A percentile compares a stretch with the other conserved stretches of the same genome.
These are phyloP conservation scores for Plectropomus leopardus DNA, from an alignment of 2,113 vertebrate genomes.

Conservation along the genomic window DNA sequence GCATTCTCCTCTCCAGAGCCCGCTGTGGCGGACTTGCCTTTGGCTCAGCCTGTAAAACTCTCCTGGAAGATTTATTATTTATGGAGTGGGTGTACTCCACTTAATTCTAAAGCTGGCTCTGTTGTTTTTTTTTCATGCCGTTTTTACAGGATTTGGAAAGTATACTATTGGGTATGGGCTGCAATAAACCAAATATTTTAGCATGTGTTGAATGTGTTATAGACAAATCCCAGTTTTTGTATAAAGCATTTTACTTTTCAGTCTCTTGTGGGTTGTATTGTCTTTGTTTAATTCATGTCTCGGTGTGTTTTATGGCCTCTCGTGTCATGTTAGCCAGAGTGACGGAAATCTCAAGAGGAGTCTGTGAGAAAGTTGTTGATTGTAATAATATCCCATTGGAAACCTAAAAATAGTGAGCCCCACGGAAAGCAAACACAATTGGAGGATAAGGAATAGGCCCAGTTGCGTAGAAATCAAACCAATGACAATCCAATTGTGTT, in stretches of 20 bases:
- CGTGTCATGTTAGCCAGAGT: slow-evolving; percentile 23
- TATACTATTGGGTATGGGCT: slow-evolving; percentile 29
- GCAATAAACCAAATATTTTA: slow-evolving; percentile 26
- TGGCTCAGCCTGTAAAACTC: slow-evolving; percentile 61
- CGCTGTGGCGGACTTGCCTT: slow-evolving; percentile 45
- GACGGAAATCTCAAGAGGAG: slow-evolving; percentile 32
- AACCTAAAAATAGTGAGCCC: slow-evolving; percentile 70
- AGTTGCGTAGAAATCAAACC: slow-evolving; percentile 62
- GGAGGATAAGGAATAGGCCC: slow-evolving; percentile 74
- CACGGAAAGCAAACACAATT: slow-evolving; percentile 72
- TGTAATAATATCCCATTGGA: slow-evolving; percentile 67
- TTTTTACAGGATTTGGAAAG: slow-evolving; percentile 35
- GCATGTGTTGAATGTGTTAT: slow-evolving; percentile 9
- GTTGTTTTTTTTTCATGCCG: slow-evolving; percentile 29
- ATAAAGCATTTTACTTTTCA: slow-evolving; percentile 9
- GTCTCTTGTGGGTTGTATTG: slow-evolving; percentile 2
- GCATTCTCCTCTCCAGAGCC: slow-evolving; percentile 44
- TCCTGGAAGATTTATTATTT: slow-evolving; percentile 68
- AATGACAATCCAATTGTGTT: slow-evolving; percentile 51
- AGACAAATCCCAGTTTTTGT: slow-evolving; percentile 9
- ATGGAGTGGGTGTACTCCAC: slow-evolving; percentile 69
- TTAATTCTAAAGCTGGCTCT: slow-evolving; percentile 49
- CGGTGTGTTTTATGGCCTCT: slow-evolving; percentile 39
- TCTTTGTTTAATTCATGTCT: slow-evolving; percentile 24
- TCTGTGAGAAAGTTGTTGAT: slow-evolving; percentile 60